Conservation (phyloP, 2,797 vertebrate species). For the Sylvilagus floridanus region DNA sequence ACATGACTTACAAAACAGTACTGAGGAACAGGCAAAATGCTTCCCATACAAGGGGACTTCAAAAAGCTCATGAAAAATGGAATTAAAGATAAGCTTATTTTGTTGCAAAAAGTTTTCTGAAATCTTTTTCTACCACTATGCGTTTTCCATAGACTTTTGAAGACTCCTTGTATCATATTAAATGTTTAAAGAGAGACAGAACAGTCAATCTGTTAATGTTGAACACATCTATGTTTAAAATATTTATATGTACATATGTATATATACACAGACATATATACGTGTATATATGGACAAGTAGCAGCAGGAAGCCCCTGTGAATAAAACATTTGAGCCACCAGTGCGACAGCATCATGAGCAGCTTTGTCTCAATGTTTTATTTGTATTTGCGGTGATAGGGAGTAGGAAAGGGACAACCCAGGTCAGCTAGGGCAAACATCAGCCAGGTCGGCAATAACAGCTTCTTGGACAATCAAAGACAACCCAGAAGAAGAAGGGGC, state of each 20-base stretch:
- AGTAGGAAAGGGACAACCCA: not conserved
- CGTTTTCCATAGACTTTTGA: too few relatives aligned
- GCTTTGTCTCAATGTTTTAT: constrained; percentile 20
- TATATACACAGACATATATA: not conserved
- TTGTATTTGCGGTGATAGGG: not conserved
- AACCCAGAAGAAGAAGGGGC: not conserved
- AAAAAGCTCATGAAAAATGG: too few relatives aligned
- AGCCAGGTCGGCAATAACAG: not conserved
- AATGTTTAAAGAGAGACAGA: constrained; percentile 8
- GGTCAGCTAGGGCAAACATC: not conserved
- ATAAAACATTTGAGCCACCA: not conserved
- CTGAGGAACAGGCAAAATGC: constrained; percentile 40
- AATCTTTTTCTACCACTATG: too few relatives aligned
- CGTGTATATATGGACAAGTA: not conserved
- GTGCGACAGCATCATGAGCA: not conserved
- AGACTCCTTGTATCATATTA: not conserved
- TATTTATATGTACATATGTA: not conserved
- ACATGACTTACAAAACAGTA: constrained; percentile 18
- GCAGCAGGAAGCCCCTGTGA: not conserved
- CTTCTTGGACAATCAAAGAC: not conserved
- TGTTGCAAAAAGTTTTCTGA: too few relatives aligned
- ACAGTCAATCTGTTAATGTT: not conserved
- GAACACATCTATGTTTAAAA: not conserved
- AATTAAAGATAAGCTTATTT: too few relatives aligned
- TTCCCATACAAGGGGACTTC: not conserved